Percentiles rank a stretch among this genome's conserved stretches.
phyloP scores from a whole-genome alignment of 2,797 vertebrate genomes.

The Syndactyla subalaris region DNA sequence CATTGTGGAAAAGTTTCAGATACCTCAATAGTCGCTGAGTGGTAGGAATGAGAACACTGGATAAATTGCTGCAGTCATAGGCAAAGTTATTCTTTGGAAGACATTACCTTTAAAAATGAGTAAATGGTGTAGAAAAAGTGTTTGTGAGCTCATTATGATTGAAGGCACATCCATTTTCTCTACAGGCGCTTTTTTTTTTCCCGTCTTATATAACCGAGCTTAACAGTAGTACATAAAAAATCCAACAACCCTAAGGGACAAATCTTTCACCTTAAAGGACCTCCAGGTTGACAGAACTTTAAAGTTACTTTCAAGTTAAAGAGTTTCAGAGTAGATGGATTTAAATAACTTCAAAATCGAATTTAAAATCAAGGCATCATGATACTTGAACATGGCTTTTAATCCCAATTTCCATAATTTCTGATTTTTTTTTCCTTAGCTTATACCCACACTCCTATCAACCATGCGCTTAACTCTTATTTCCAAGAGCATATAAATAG shows the following conservation, averaged over 20 bases:
- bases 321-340: neutral
- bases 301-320: neutral
- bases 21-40: accelerated
- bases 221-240: neutral
- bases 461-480: neutral
- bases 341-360: neutral
- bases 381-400: neutral
- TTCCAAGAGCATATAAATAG: neutral
- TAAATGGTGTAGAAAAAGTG: neutral
- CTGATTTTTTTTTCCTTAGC: neutral
- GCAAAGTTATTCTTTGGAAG: neutral
- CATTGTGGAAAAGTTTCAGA: accelerated
- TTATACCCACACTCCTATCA: neutral
- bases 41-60: neutral
- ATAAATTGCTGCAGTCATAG: neutral
- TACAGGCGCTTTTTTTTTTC: neutral
- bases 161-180: neutral
- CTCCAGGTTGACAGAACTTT: neutral
- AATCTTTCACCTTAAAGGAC: neutral
- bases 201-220: neutral
- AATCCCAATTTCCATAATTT: neutral
- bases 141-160: neutral
- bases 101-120: accelerated
- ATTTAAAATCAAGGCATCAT: neutral
- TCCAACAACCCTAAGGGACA: neutral